phyloP scores from a whole-genome alignment of 2,888 invertebrate genomes.

The Cantharis flavilabris region DNA sequence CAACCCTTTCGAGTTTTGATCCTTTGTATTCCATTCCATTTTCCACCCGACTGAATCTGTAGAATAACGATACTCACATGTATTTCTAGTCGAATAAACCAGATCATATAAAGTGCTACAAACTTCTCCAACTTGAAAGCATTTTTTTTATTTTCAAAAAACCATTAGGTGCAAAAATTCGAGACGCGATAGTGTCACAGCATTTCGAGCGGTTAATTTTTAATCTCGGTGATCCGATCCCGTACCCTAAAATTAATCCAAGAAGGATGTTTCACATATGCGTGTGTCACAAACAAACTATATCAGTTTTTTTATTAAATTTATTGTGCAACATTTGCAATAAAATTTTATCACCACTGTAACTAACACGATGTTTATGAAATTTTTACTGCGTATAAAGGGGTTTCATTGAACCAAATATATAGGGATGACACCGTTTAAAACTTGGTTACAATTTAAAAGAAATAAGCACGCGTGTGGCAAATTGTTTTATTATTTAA shows the following conservation, averaged over 20 bases:
- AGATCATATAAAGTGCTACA: conserved; percentile 21
- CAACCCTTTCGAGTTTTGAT: conserved; percentile 40
- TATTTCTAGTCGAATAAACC: conserved; percentile 28
- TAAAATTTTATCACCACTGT: conserved; percentile 25
- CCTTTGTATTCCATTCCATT: conserved; percentile 41
- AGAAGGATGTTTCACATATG: conserved; percentile 1
- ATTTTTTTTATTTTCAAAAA: neutral
- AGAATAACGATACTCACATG: conserved; percentile 42
- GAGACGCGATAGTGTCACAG: neutral
- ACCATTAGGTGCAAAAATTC: neutral
- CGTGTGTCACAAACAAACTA: conserved; percentile 9
- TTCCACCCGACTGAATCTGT: conserved; percentile 38
- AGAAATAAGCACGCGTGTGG: conserved; percentile 14
- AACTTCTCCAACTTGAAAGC: conserved; percentile 10
- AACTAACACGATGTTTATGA: conserved; percentile 25
- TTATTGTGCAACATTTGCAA: conserved; percentile 8
- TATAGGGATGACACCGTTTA: conserved; percentile 21
- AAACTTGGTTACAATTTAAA: conserved; percentile 15
- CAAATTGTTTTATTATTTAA: conserved; percentile 1
- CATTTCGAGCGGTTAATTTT: neutral
- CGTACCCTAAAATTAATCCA: neutral
- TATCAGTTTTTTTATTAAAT: conserved; percentile 7
- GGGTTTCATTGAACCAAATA: neutral
- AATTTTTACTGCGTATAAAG: conserved; percentile 11
- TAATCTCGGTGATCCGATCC: neutral